Percentiles rank a stretch among this genome's conserved stretches.
These are phyloP conservation scores for Pungitius pungitius DNA, from an alignment of 2,113 vertebrate species.

Conservation along the genomic window DNA sequence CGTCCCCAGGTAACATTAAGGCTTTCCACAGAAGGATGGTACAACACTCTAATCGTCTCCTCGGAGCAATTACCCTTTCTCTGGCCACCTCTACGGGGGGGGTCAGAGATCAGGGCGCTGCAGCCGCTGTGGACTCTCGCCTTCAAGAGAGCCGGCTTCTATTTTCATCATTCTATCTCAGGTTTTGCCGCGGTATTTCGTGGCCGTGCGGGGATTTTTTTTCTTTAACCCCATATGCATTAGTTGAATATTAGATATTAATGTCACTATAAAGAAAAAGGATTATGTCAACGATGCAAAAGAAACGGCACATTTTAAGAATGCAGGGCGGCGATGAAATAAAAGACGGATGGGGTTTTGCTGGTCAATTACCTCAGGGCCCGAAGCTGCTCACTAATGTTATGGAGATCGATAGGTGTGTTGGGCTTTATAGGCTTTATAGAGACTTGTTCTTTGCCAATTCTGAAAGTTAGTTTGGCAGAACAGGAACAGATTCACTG, in stretches of 20 bases:
- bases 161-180: neutral
- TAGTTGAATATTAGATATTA: neutral
- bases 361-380: conserved; percentile 24
- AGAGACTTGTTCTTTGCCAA: conserved; percentile 49
- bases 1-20: conserved; percentile 22
- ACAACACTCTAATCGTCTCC: conserved; percentile 42
- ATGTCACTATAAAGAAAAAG: neutral
- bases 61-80: conserved; percentile 45
- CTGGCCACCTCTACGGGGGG: conserved; percentile 10
- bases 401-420: conserved; percentile 48
- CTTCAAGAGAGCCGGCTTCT: neutral
- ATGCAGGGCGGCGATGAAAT: neutral
- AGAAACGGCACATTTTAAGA: neutral
- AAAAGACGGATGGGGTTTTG: conserved; percentile 11
- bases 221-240: neutral
- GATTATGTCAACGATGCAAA: neutral
- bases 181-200: neutral
- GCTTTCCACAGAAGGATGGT: conserved; percentile 37
- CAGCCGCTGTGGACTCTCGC: neutral
- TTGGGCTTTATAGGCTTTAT: conserved; percentile 23
- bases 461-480: conserved; percentile 45
- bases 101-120: conserved; percentile 20
- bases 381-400: conserved; percentile 44
- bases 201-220: too few relatives aligned
- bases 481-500: conserved; percentile 26